These are phyloP conservation scores for Apamea anceps DNA, from an alignment of 2,888 invertebrate species.

Conservation along the genomic window DNA sequence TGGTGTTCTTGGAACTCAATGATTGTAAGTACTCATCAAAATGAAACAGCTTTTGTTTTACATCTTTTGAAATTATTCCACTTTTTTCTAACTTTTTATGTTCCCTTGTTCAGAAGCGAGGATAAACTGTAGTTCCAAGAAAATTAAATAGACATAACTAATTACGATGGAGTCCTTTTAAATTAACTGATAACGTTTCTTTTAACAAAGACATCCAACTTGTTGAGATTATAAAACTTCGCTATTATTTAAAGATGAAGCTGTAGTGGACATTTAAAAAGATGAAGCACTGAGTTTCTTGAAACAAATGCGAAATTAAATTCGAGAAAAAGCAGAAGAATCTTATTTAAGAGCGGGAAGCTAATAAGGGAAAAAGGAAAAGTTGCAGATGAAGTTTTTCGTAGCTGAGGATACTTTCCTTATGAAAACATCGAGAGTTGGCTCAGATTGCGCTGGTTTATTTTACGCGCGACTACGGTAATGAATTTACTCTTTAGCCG, in stretches of 20 bases:
- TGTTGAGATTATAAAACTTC: slow-evolving; percentile 52
- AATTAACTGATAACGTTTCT: slow-evolving; percentile 32
- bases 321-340: slow-evolving; percentile 78
- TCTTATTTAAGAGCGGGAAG: slow-evolving; percentile 83
- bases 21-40: slow-evolving; percentile 49
- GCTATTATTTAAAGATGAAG: slow-evolving; percentile 61
- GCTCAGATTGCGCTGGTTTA: slow-evolving; percentile 77
- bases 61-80: slow-evolving; percentile 48
- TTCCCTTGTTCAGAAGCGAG: neutral
- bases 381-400: slow-evolving; percentile 83
- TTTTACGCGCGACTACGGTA: slow-evolving; percentile 73
- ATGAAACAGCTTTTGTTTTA: slow-evolving; percentile 58
- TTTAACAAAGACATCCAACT: slow-evolving; percentile 43
- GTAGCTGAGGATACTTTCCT: slow-evolving; percentile 81
- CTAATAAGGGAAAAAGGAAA: slow-evolving; percentile 83
- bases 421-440: slow-evolving; percentile 81
- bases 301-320: slow-evolving; percentile 78
- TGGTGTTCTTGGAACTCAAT: slow-evolving; percentile 30
- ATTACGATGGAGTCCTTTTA: slow-evolving; percentile 41
- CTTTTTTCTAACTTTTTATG: slow-evolving; percentile 35
- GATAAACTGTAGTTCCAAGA: slow-evolving; percentile 22
- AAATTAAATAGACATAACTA: slow-evolving; percentile 33
- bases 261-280: slow-evolving; percentile 69
- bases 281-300: slow-evolving; percentile 69
- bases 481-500: slow-evolving; percentile 76